phyloP scores from a whole-genome alignment of 2,797 vertebrate genomes.

The Gymnopithys bicolor region DNA sequence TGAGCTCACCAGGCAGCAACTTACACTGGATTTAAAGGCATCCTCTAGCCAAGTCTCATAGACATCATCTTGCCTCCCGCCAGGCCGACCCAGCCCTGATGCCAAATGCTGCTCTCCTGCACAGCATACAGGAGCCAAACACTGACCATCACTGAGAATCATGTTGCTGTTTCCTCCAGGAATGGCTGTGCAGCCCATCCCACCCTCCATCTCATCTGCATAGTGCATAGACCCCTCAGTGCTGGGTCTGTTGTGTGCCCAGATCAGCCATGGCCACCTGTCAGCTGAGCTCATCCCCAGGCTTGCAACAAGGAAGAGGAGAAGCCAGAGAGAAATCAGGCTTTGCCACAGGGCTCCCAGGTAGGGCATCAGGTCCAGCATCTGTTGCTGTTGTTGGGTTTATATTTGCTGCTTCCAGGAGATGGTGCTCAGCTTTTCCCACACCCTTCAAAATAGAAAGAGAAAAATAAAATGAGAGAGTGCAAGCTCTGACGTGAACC shows the following conservation, averaged over 20 bases:
- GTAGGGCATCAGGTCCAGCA: conserved; percentile 29
- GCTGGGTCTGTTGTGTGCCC: not conserved
- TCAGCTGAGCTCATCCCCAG: not conserved
- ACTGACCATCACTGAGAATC: accelerated
- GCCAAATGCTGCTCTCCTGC: not conserved
- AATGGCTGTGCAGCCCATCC: not conserved
- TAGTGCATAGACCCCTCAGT: not conserved
- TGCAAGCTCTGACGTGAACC: conserved; percentile 76
- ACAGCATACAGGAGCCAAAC: not conserved
- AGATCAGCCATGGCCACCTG: not conserved
- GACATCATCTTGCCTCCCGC: not conserved
- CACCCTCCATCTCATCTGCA: not conserved
- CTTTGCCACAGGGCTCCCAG: not conserved
- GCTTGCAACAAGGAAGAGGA: not conserved
- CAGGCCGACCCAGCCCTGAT: not conserved
- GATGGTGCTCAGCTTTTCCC: conserved; percentile 47
- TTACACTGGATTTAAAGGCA: not conserved
- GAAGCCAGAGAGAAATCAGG: not conserved
- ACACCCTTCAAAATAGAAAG: conserved; percentile 66
- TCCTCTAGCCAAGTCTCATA: not conserved
- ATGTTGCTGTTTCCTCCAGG: not conserved
- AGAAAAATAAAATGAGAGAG: conserved; percentile 31
- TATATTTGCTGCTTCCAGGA: conserved; percentile 51
- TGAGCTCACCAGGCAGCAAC: not conserved
- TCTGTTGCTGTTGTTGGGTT: conserved; percentile 24